phyloP scores from a whole-genome alignment of 2,113 vertebrate species.

The Campylomormyrus tamandua region DNA sequence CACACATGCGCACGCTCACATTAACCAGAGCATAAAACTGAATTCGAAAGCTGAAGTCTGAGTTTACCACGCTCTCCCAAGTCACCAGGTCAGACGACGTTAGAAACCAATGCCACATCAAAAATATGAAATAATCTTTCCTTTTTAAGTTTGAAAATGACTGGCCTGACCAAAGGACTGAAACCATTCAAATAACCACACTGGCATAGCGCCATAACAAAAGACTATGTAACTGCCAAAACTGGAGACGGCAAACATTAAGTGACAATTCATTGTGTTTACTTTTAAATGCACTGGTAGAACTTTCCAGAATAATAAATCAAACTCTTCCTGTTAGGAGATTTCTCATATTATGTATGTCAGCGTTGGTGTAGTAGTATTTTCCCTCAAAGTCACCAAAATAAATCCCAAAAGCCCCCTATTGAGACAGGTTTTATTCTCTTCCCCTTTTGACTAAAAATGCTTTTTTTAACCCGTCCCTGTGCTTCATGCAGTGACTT shows the following conservation, averaged over 20 bases:
- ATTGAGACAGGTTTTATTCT: not conserved
- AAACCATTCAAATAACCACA: not conserved
- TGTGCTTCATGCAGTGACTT: not conserved
- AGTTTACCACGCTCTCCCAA: not conserved
- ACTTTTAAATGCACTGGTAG: not conserved
- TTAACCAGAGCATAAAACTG: not conserved
- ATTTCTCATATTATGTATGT: not conserved
- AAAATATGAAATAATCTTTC: not conserved
- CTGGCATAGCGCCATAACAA: not conserved
- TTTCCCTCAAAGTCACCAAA: not conserved
- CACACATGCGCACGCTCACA: not conserved
- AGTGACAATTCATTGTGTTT: not conserved
- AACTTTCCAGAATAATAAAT: not conserved
- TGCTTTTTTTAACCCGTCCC: not conserved
- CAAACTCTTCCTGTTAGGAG: not conserved
- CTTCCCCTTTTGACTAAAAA: not conserved
- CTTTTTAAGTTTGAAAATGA: not conserved
- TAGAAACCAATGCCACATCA: not conserved
- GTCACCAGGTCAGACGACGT: not conserved
- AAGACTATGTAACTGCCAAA: not conserved
- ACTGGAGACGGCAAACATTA: not conserved
- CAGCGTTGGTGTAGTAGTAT: not conserved
- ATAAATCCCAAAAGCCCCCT: not conserved
- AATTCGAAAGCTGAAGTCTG: not conserved
- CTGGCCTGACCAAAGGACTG: not conserved